phyloP scores from a whole-genome alignment of 2,113 vertebrate species.

The Cervus canadensis region DNA sequence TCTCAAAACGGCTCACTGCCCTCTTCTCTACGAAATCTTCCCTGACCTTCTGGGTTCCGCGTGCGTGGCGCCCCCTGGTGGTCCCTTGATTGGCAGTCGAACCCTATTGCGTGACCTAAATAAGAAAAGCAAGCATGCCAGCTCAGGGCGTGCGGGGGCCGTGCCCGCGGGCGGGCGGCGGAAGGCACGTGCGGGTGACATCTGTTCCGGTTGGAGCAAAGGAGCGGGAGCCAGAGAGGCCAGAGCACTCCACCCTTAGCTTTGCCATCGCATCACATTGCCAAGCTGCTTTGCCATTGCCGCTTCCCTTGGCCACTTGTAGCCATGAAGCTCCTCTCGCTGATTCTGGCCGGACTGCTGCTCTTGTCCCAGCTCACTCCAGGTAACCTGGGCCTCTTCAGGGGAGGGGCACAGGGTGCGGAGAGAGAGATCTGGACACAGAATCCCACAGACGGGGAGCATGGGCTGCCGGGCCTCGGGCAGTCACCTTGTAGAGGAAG shows the following conservation, averaged over 20 bases:
- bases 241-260: not conserved
- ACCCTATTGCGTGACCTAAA: not conserved
- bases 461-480: not conserved
- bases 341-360: slow-evolving; percentile 47
- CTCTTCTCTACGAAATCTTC: not conserved
- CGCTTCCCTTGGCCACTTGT: not conserved
- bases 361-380: slow-evolving; percentile 52
- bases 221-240: not conserved
- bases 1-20: fast-evolving
- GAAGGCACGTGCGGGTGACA: not conserved
- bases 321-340: slow-evolving; percentile 63
- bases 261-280: not conserved
- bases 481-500: not conserved
- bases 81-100: not conserved
- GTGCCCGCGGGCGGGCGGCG: not conserved
- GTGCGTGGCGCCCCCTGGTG: not conserved
- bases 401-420: not conserved
- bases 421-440: not conserved
- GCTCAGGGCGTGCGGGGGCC: not conserved
- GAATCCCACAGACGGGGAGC: not conserved
- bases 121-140: not conserved
- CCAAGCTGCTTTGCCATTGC: not conserved
- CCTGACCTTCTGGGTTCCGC: fast-evolving
- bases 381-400: slow-evolving; percentile 47
- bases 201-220: not conserved